A percentile compares a stretch with the other conserved stretches of the same genome.
Conservation (phyloP, 2,888 invertebrate genomes). For the Platynereis dumerilii region DNA sequence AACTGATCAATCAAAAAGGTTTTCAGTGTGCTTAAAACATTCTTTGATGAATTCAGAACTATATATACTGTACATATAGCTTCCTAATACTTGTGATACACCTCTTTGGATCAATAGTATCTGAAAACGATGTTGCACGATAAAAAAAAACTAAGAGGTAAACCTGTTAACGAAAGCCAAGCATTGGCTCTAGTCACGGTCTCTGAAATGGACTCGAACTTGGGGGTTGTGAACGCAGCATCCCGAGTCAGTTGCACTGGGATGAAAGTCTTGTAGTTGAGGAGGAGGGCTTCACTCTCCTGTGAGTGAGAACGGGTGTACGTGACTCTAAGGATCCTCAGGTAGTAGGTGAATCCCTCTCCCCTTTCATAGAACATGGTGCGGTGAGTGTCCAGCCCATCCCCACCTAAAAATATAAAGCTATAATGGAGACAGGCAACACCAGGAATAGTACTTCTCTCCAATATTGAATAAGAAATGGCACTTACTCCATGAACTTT, state of each 20-base stretch:
- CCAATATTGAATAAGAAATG: no score
- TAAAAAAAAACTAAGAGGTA: no score
- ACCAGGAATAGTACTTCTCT: no score
- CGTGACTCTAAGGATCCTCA: slow-evolving; percentile 26
- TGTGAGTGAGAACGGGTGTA: slow-evolving; percentile 16
- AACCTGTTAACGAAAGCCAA: slow-evolving; percentile 26
- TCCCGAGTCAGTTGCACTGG: slow-evolving; percentile 23
- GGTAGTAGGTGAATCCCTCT: slow-evolving; percentile 21
- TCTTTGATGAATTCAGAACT: no score
- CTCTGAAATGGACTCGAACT: slow-evolving; percentile 23
- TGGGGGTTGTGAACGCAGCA: slow-evolving; percentile 14
- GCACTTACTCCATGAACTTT: slow-evolving; percentile 22
- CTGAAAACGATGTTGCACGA: no score
- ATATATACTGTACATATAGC: no score
- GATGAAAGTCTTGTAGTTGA: slow-evolving; percentile 27
- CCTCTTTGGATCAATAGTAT: no score
- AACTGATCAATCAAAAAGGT: no score
- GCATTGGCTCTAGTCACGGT: slow-evolving; percentile 23
- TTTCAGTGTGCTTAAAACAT: no score
- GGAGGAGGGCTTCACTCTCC: background rate
- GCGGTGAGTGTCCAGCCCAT: slow-evolving; percentile 26
- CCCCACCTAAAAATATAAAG: no score
- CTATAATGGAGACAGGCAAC: background rate
- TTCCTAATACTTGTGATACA: no score
- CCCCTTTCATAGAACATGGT: slow-evolving; percentile 27